A percentile compares a stretch with the other conserved stretches of the same genome.
These are phyloP conservation scores for Leptinotarsa defecta DNA, from an alignment of 1,140 invertebrate species.

Conservation along the genomic window DNA sequence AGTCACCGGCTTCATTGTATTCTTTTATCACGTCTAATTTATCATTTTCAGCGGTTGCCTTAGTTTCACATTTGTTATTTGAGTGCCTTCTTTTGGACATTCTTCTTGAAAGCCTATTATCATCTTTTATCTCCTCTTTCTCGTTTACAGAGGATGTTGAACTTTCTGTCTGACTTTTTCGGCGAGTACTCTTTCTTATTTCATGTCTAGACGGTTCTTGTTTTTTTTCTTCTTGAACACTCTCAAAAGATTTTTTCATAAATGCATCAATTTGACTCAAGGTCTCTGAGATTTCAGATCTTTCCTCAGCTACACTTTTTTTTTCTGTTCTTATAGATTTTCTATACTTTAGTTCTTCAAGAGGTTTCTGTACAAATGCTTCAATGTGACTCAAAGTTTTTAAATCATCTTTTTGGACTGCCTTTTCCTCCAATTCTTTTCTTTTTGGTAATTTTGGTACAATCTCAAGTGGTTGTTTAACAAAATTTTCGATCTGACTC, in stretches of 20 bases:
- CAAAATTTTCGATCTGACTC: constrained; percentile 13
- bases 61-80: not conserved
- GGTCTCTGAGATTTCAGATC: not conserved
- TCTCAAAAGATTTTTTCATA: constrained; percentile 4
- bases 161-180: not conserved
- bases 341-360: not conserved
- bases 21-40: constrained; percentile 3
- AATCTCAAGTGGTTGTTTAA: constrained; percentile 2
- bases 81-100: not conserved
- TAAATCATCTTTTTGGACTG: not conserved
- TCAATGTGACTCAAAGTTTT: constrained; percentile 13
- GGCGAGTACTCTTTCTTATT: not conserved
- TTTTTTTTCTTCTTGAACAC: not conserved
- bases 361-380: not conserved
- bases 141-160: no score
- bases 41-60: not conserved
- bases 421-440: constrained; percentile 5
- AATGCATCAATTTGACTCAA: constrained; percentile 27
- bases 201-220: not conserved
- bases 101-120: not conserved
- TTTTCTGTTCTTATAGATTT: not conserved
- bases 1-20: not conserved
- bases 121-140: not conserved
- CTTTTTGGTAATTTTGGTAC: not conserved
- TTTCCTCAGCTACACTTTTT: not conserved